Conservation (phyloP, 2,888 invertebrate species). For the Oligia fasciuncula region DNA sequence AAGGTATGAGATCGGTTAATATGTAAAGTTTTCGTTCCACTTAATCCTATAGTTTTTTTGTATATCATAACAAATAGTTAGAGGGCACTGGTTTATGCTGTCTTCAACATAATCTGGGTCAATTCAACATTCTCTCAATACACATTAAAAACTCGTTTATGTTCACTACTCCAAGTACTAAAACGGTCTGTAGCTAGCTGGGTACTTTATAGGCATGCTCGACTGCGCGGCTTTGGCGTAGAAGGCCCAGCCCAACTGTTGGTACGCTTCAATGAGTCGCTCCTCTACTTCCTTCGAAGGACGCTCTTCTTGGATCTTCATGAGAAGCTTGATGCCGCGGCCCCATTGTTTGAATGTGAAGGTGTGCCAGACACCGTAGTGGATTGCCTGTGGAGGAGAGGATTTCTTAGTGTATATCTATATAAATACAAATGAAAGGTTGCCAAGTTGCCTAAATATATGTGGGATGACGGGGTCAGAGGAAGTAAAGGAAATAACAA, state of each 20-base stretch:
- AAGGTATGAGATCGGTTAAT: background rate
- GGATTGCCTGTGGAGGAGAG: constrained; percentile 89
- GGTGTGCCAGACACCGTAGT: constrained; percentile 96
- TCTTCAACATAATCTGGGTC: background rate
- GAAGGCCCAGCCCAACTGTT: constrained; percentile 93
- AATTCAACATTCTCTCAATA: constrained; percentile 40
- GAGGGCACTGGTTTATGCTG: background rate
- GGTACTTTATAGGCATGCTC: constrained; percentile 92
- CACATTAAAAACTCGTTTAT: constrained; percentile 3
- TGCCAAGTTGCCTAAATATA: no score
- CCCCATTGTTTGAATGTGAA: constrained; percentile 94
- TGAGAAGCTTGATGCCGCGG: constrained; percentile 93
- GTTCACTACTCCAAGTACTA: constrained; percentile 71
- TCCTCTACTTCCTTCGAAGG: constrained; percentile 93
- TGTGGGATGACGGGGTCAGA: no score
- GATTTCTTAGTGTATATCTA: background rate
- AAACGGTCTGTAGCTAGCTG: constrained; percentile 92
- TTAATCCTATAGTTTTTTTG: background rate
- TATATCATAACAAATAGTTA: background rate
- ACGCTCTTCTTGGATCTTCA: constrained; percentile 95
- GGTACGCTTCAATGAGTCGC: constrained; percentile 91
- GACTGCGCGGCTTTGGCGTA: constrained; percentile 89
- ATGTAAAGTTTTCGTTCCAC: background rate
- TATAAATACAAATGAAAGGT: no score
- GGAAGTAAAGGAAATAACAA: no score